Evolutionary conservation across 2,888 invertebrate genomes (phyloP).

Genomic region (Pyrochroa serraticornis): DNA sequence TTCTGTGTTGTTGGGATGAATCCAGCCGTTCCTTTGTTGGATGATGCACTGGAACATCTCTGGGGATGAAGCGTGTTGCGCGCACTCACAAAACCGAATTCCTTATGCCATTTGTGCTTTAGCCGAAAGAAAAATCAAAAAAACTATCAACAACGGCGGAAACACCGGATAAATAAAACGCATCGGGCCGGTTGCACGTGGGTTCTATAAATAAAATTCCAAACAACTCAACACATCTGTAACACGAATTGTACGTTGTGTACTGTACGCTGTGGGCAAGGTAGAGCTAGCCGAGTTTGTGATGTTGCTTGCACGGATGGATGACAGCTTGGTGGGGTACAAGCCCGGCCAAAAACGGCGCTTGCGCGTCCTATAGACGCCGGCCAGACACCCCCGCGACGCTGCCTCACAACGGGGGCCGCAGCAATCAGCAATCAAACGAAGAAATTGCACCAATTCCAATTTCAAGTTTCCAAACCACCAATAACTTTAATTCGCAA

Average conservation of each 20-base stretch:
- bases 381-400: conserved; percentile 15
- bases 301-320: conserved; percentile 13
- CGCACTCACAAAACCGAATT: conserved; percentile 23
- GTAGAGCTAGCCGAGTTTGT: conserved; percentile 15
- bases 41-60: conserved; percentile 84
- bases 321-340: conserved; percentile 22
- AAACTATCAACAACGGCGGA: conserved; percentile 37
- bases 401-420: conserved; percentile 11
- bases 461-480: no score
- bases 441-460: no score
- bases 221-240: conserved; percentile 22
- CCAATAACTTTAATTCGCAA: no score
- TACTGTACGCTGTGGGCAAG: conserved; percentile 13
- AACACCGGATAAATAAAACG: conserved; percentile 45
- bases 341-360: conserved; percentile 25
- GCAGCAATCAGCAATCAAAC: neutral
- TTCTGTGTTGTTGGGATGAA: conserved; percentile 72
- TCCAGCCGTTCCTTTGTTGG: conserved; percentile 80
- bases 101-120: conserved; percentile 13
- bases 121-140: conserved; percentile 12
- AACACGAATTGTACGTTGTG: conserved; percentile 13
- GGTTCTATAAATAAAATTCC: conserved; percentile 39
- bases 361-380: conserved; percentile 18
- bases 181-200: conserved; percentile 38
- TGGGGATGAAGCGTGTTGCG: conserved; percentile 29